These are phyloP conservation scores for Epinephelus moara DNA, from an alignment of 2,113 vertebrate species.

Conservation along the genomic window DNA sequence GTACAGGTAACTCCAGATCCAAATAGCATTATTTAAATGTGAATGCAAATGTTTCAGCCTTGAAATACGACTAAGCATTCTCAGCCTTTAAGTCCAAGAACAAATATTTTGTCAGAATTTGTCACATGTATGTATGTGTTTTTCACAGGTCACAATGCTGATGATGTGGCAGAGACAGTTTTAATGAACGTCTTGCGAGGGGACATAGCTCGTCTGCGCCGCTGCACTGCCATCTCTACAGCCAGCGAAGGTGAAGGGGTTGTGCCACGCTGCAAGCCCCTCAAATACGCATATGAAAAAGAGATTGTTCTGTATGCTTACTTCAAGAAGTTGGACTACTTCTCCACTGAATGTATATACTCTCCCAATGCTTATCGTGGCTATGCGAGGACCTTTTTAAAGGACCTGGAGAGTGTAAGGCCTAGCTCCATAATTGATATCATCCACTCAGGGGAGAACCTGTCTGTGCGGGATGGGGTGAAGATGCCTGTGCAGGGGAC, in stretches of 20 bases:
- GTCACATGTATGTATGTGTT: neutral
- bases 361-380: slow-evolving; percentile 92
- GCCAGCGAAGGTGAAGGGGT: slow-evolving; percentile 85
- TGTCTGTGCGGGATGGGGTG: slow-evolving; percentile 86
- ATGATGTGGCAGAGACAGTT: slow-evolving; percentile 91
- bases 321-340: slow-evolving; percentile 92
- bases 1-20: slow-evolving; percentile 84
- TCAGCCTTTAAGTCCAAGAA: neutral
- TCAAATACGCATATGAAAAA: slow-evolving; percentile 93
- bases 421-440: slow-evolving; percentile 90
- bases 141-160: slow-evolving; percentile 90
- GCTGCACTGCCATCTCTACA: slow-evolving; percentile 86
- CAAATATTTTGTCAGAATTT: neutral
- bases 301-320: slow-evolving; percentile 96
- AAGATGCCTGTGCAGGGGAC: slow-evolving; percentile 88
- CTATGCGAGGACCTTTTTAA: slow-evolving; percentile 88
- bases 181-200: slow-evolving; percentile 93
- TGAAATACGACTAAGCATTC: neutral
- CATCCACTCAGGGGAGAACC: slow-evolving; percentile 90
- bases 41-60: neutral
- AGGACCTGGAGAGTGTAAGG: slow-evolving; percentile 88
- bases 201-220: slow-evolving; percentile 87
- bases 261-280: slow-evolving; percentile 91
- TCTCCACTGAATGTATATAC: slow-evolving; percentile 92
- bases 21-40: neutral